These are phyloP conservation scores for Platycheirus rosarum DNA, from an alignment of 2,888 invertebrate genomes.

Conservation along the genomic window DNA sequence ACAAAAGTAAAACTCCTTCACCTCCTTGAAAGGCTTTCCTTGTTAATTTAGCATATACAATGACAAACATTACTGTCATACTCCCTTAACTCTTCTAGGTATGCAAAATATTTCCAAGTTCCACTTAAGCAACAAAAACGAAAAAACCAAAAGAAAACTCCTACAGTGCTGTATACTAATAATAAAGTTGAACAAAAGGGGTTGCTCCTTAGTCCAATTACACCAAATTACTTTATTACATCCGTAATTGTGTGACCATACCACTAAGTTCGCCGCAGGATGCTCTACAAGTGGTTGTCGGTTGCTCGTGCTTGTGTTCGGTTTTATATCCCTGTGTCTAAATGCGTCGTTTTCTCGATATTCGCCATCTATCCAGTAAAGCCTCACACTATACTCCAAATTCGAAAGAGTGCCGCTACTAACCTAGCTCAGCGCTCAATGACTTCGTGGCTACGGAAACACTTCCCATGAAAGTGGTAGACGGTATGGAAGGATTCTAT, in stretches of 20 bases:
- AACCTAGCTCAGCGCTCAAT: constrained; percentile 44
- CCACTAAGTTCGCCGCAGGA: constrained; percentile 72
- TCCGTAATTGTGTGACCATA: constrained; percentile 82
- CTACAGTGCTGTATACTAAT: constrained; percentile 51
- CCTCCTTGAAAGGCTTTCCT: background rate
- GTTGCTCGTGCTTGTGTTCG: constrained; percentile 25
- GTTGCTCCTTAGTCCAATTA: constrained; percentile 79
- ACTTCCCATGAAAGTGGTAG: constrained; percentile 50
- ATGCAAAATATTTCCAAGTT: constrained; percentile 27
- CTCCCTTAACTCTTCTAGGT: too few relatives aligned
- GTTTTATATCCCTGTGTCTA: constrained; percentile 49
- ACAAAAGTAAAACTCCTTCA: constrained; percentile 39
- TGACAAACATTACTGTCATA: too few relatives aligned
- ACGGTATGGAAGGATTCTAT: constrained; percentile 6
- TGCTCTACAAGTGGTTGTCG: constrained; percentile 72
- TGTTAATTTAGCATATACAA: background rate
- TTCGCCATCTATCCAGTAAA: constrained; percentile 66
- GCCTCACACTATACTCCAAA: constrained; percentile 50
- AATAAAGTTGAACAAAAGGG: constrained; percentile 74
- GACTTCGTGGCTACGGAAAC: constrained; percentile 55
- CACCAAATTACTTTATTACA: constrained; percentile 82
- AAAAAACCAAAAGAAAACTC: constrained; percentile 61
- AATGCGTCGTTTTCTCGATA: constrained; percentile 72
- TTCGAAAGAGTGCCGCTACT: constrained; percentile 32
- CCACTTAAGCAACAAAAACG: background rate